Evolutionary conservation across 2,888 invertebrate genomes (phyloP).

Genomic region (Augiades crinisus): DNA sequence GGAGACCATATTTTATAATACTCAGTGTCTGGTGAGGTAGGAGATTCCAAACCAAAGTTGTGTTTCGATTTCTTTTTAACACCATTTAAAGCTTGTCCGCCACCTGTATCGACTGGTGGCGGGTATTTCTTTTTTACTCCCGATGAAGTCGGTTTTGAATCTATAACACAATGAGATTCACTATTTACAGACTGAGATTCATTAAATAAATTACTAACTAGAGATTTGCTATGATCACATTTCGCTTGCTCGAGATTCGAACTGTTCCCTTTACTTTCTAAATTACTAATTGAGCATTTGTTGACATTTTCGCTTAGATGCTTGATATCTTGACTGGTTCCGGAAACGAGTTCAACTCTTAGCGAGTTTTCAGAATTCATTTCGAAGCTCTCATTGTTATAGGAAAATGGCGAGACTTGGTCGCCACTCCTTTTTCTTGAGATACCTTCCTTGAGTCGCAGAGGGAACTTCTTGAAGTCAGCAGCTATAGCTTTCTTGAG

Average conservation of each 20-base stretch:
- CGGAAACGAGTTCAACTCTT: constrained; percentile 62
- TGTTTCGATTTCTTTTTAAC: constrained; percentile 85
- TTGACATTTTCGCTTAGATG: constrained; percentile 75
- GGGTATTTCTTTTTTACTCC: constrained; percentile 81
- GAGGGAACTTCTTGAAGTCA: constrained; percentile 76
- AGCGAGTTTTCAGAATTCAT: constrained; percentile 70
- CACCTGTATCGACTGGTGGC: constrained; percentile 79
- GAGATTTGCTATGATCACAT: constrained; percentile 77
- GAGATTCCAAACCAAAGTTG: constrained; percentile 76
- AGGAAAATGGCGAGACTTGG: constrained; percentile 71
- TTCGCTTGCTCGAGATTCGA: constrained; percentile 62
- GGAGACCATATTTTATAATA: constrained; percentile 87
- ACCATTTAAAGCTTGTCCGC: constrained; percentile 70
- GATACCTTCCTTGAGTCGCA: constrained; percentile 77
- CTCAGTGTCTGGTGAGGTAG: constrained; percentile 82
- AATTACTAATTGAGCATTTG: constrained; percentile 80
- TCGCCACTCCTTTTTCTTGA: constrained; percentile 75
- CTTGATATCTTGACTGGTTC: constrained; percentile 67
- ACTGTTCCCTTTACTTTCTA: constrained; percentile 68
- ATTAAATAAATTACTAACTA: constrained; percentile 66
- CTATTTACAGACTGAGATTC: constrained; percentile 72
- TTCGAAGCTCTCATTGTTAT: constrained; percentile 77
- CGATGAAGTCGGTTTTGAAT: constrained; percentile 64
- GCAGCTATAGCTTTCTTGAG: constrained; percentile 40
- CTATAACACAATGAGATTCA: constrained; percentile 67